These are phyloP conservation scores for Holothuria glaberrima DNA, from an alignment of 35 echinoderm and acorn worm genomes.

Conservation along the genomic window DNA sequence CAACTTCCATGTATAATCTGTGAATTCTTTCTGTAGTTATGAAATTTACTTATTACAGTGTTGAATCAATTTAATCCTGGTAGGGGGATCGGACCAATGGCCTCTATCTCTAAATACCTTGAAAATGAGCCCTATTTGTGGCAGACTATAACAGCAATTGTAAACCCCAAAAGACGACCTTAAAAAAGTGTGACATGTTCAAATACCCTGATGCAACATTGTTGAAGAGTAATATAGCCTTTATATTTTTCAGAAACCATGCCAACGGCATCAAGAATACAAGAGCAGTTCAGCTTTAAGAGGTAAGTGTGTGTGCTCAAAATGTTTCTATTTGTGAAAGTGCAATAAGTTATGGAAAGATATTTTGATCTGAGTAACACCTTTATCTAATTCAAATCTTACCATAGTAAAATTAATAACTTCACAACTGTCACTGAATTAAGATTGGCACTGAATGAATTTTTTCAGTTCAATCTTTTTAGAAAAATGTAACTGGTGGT, in stretches of 20 bases:
- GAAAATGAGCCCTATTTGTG: background rate
- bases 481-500: no score
- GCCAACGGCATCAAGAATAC: constrained; percentile 28
- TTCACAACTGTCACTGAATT: no score
- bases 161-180: background rate
- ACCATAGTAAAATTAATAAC: background rate
- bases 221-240: background rate
- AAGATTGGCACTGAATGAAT: background rate
- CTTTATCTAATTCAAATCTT: background rate
- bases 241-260: constrained; percentile 4
- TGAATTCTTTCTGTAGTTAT: no score
- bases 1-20: no score
- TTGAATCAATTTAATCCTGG: no score
- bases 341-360: background rate
- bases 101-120: background rate
- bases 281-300: constrained; percentile 15
- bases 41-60: no score
- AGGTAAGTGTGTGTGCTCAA: background rate
- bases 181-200: background rate
- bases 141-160: background rate
- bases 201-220: background rate
- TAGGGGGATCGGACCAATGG: no score
- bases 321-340: background rate
- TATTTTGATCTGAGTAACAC: background rate
- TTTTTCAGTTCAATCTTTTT: no score